Evolutionary conservation across 2,888 invertebrate genomes (phyloP), one percentile per base, ranked within the genome.

Genomic region (Eilema depressum): DNA sequence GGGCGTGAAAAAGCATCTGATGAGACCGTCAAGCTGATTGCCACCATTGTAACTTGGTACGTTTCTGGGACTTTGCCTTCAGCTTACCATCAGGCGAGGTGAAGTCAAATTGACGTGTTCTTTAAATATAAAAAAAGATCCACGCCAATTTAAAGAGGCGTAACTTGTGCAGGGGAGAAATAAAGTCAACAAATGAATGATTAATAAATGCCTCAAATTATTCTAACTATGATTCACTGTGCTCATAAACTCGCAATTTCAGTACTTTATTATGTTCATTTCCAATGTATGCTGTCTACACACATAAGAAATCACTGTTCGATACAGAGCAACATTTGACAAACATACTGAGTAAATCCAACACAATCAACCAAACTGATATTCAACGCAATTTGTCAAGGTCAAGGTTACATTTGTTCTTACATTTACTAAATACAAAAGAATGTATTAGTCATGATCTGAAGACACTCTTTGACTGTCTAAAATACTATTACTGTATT

Each of bases 331-430:
- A 33, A 30, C 23, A 41, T 14, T 25, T 8, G 37, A 25, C 23
- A 37, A 37, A 37, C 30, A 62, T 53, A 33, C 14, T 37, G 37
- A 37, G 23, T n/a, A 30, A 28, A 60, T 47, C 25, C 11, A 63
- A 33, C 33, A 25, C 66, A 68, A 69, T 10, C 11, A 26, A 12
- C 33, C 10, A 7, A 53, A 53, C 56, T 62, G 41, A 7, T 57
- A 33, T 64, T 57, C 12, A 70, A 62, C 66, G 12, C 30, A 69
- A 71, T 66, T 26, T 11, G 26, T 33, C 41, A 57, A 63, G 33
- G 64, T 57, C 73, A 59, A 47, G 5, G 26, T 33, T 37, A 62
- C 61, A 67, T 28, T 66, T 23, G 23, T 69, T 56, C 69, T 63
- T 17, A 37, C 23, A 33, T 47, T 47, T 11, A 64, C 57, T 37